These are phyloP conservation scores for Barbus barbus DNA, from an alignment of 2,113 vertebrate genomes.

Conservation along the genomic window DNA sequence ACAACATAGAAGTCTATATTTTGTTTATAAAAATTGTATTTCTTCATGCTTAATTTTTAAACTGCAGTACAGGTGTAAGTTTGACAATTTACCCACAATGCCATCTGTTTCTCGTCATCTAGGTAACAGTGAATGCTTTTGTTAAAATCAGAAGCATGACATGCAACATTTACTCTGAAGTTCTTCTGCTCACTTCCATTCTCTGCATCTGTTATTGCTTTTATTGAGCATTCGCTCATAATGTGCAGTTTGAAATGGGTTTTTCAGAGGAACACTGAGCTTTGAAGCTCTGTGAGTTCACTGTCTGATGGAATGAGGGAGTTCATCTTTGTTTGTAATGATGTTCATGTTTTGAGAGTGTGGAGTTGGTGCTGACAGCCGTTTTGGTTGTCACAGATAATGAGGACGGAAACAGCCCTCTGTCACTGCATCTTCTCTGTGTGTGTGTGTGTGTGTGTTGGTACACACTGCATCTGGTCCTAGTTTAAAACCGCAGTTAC, in stretches of 20 bases:
- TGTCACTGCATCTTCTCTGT: background rate
- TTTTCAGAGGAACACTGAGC: background rate
- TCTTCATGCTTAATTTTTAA: background rate
- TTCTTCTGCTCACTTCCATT: background rate
- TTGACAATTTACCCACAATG: background rate
- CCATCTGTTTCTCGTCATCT: background rate
- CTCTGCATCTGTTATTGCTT: conserved; percentile 28
- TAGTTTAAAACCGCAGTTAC: background rate
- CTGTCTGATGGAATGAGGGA: conserved; percentile 24
- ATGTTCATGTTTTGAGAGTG: conserved; percentile 27
- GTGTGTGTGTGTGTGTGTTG: background rate
- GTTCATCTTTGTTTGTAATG: conserved; percentile 23
- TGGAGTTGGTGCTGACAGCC: conserved; percentile 21
- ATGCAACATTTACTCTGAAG: conserved; percentile 4
- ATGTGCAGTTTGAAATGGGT: conserved; percentile 7
- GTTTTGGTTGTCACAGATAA: conserved; percentile 29
- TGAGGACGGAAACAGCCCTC: conserved; percentile 14
- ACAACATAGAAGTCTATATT: background rate
- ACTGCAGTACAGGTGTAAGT: too few relatives aligned
- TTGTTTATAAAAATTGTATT: background rate
- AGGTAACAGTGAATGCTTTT: background rate
- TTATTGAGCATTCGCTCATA: conserved; percentile 9
- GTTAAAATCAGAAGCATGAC: background rate
- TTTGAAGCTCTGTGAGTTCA: conserved; percentile 21
- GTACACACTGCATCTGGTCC: conserved; percentile 1